These are phyloP conservation scores for Phyllostomus hastatus DNA, from an alignment of 2,113 vertebrate species.

Conservation along the genomic window DNA sequence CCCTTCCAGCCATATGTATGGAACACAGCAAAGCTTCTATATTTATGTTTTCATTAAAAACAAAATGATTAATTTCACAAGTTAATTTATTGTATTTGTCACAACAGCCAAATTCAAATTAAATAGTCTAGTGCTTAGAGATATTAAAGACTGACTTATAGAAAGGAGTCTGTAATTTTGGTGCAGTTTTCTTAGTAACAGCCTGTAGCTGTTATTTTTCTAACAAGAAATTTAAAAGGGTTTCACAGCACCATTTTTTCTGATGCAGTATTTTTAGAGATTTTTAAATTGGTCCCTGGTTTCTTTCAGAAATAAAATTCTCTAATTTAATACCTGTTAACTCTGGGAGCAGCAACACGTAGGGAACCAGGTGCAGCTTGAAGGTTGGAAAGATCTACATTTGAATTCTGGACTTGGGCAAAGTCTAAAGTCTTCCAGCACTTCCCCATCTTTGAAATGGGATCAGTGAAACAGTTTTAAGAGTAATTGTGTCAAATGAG, in stretches of 20 bases:
- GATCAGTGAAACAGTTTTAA: neutral
- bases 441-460: neutral
- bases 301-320: neutral
- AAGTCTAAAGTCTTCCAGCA: neutral
- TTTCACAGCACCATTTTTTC: neutral
- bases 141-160: conserved; percentile 78
- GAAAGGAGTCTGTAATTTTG: conserved; percentile 78
- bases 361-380: neutral
- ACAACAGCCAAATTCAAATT: conserved; percentile 80
- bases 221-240: conserved; percentile 22
- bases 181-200: conserved; percentile 48
- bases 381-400: neutral
- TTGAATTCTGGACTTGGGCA: neutral
- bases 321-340: neutral
- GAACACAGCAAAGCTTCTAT: conserved; percentile 75
- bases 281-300: conserved; percentile 9
- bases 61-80: conserved; percentile 85
- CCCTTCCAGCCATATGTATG: conserved; percentile 79
- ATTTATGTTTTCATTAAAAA: conserved; percentile 86
- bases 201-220: conserved; percentile 35
- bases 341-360: neutral
- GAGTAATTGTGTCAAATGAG: neutral
- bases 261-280: conserved; percentile 26
- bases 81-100: conserved; percentile 82
- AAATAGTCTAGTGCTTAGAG: conserved; percentile 79